These are phyloP conservation scores for Otus sunia DNA, from an alignment of 2,113 vertebrate species.

Conservation along the genomic window DNA sequence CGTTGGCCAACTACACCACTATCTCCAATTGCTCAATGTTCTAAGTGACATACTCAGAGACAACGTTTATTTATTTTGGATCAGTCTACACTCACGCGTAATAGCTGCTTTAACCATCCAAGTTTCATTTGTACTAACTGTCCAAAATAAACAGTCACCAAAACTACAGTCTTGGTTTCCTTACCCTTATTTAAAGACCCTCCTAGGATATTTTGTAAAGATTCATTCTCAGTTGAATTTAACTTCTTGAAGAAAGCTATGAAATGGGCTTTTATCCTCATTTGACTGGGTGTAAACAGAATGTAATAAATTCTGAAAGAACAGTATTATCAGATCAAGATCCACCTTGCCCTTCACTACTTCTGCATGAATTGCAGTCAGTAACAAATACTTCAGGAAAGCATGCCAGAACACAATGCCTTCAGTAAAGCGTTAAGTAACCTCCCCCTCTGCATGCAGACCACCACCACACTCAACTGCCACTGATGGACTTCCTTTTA, in stretches of 20 bases:
- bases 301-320: neutral
- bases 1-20: neutral
- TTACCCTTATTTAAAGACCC: neutral
- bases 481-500: neutral
- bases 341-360: neutral
- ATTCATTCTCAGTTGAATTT: neutral
- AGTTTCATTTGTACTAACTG: neutral
- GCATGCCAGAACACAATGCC: neutral
- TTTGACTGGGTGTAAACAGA: neutral
- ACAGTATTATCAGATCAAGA: neutral
- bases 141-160: neutral
- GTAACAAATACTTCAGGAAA: neutral
- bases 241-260: neutral
- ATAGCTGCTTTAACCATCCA: neutral
- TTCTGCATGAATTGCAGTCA: neutral
- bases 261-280: neutral
- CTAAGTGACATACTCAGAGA: neutral
- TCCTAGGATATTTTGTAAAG: neutral
- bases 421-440: neutral
- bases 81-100: neutral
- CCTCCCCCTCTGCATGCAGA: neutral
- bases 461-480: neutral
- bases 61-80: conserved; percentile 37
- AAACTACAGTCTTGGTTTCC: neutral
- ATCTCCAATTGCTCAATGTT: neutral